Conservation (phyloP, 1,140 invertebrate genomes). For the Bilobella aurantiaca region DNA sequence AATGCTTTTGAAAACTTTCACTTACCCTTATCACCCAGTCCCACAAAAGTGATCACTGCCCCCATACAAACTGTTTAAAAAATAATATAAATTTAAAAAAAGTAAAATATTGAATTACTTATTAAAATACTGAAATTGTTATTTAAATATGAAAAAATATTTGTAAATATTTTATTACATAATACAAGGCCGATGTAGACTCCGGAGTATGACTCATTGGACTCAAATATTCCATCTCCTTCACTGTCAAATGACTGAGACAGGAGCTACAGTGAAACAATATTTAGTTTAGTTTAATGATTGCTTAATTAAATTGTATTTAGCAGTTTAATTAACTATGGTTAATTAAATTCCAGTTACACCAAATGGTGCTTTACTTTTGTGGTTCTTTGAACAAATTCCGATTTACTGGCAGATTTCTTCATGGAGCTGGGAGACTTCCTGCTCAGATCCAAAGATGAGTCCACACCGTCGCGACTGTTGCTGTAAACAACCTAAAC, state of each 20-base stretch:
- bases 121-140: neutral
- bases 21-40: conserved; percentile 31
- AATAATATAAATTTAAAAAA: no score
- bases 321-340: no score
- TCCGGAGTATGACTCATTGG: conserved; percentile 19
- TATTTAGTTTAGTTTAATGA: neutral
- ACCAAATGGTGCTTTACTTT: no score
- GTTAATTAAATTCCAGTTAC: no score
- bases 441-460: no score
- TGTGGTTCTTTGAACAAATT: no score
- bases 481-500: no score
- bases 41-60: conserved; percentile 29
- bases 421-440: no score
- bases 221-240: conserved; percentile 16
- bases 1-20: no score
- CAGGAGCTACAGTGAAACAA: neutral
- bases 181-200: conserved; percentile 31
- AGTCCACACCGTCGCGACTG: neutral
- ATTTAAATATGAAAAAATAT: neutral
- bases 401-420: no score
- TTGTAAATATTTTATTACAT: conserved; percentile 13
- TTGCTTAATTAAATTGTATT: neutral
- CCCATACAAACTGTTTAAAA: conserved; percentile 28
- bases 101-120: neutral
- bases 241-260: conserved; percentile 7